A percentile compares a stretch with the other conserved stretches of the same genome.
Evolutionary conservation across 2,113 vertebrate genomes (phyloP).

Genomic region (Arvicanthis niloticus): DNA sequence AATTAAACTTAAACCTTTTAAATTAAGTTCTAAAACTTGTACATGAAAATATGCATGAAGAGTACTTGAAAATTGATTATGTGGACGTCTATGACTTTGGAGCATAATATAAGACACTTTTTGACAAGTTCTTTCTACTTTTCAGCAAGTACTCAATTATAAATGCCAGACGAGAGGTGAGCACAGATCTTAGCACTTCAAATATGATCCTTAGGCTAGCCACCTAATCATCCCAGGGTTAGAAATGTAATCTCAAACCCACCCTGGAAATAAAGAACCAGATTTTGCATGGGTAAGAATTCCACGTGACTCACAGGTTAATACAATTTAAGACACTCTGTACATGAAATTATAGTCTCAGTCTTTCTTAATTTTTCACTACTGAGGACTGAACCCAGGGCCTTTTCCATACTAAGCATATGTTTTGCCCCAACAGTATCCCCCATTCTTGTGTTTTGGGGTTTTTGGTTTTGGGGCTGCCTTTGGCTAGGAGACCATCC

Average conservation of each 20-base stretch:
- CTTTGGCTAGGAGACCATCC: background rate
- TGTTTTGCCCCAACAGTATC: background rate
- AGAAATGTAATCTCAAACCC: background rate
- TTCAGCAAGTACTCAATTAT: background rate
- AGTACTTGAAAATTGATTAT: background rate
- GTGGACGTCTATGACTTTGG: background rate
- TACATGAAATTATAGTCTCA: background rate
- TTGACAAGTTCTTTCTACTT: background rate
- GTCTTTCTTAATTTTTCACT: background rate
- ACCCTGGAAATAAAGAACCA: background rate
- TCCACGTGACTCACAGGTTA: background rate
- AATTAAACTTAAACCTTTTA: background rate
- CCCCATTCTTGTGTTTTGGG: background rate
- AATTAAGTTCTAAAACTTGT: background rate
- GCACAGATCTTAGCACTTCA: background rate
- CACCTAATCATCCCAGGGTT: background rate
- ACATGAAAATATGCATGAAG: background rate
- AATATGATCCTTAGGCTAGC: background rate
- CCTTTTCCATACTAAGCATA: background rate
- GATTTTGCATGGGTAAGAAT: background rate
- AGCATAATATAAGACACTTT: background rate
- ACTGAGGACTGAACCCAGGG: background rate
- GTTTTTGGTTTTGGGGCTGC: no score
- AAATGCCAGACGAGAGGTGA: background rate
- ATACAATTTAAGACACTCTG: no score